Conservation (phyloP, 2,797 vertebrate species). For the Epinephelus coioides region DNA sequence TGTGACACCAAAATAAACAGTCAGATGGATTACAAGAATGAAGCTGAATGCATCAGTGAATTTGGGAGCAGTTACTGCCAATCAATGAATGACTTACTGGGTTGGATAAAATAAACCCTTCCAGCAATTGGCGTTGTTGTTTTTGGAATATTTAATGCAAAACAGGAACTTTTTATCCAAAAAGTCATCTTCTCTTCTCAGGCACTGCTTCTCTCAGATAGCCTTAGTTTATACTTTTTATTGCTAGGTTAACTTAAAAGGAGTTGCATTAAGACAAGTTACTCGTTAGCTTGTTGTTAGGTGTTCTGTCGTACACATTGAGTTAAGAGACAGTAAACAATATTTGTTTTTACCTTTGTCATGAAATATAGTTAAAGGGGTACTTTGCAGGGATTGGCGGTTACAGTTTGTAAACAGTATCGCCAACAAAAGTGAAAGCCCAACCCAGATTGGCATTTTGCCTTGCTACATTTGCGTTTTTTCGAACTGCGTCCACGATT, state of each 20-base stretch:
- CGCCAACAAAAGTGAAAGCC: no score
- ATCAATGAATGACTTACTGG: conserved; percentile 41
- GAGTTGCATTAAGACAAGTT: neutral
- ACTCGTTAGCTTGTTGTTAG: no score
- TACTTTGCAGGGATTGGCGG: no score
- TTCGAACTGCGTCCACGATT: no score
- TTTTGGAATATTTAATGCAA: neutral
- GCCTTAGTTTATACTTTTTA: neutral
- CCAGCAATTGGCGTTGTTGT: neutral
- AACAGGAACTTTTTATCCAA: neutral
- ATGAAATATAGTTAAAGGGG: no score
- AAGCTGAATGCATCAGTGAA: conserved; percentile 57
- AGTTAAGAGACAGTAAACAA: no score
- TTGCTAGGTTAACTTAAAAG: no score
- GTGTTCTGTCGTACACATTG: no score
- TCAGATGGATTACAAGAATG: conserved; percentile 5
- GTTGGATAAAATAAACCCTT: neutral
- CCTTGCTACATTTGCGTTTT: no score
- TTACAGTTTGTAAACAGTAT: no score
- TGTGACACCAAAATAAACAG: conserved; percentile 18
- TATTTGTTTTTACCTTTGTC: no score
- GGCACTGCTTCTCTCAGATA: neutral
- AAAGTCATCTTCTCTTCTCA: neutral
- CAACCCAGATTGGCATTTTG: no score
- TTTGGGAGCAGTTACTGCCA: conserved; percentile 58